Base-by-base conservation (phyloP, 2,888 invertebrate genomes). In the Eretmocerus hayati region DNA sequence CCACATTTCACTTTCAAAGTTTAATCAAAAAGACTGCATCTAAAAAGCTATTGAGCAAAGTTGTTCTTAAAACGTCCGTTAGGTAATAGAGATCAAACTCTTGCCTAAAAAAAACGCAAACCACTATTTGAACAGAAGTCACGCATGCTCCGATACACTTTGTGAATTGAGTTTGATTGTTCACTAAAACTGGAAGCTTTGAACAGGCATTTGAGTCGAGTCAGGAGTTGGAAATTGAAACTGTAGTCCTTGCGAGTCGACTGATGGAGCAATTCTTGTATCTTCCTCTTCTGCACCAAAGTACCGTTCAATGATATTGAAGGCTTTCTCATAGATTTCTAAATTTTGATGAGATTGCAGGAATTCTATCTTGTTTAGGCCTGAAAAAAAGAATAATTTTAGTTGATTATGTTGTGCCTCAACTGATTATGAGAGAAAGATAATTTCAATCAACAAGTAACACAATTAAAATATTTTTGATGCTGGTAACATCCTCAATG, bases 301-400 rank as follows among this genome's bases (percentile, higher is more conserved):
- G 76, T 87, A 96, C 66, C 86, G 87, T 72, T 96, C 95, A 62
- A 97, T 95, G 60, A 97, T 93, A 70, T 93, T 90, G 71, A 91
- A 96, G 42, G 95, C 90, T 74, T 95, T 95, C 72, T 93, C 87
- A 75, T 96, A 97, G 59, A 97, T 92, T 62, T 96, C 95, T 72
- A 90, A 81, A 69, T 96, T 96, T 72, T 94, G 91, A 71, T 97
- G 95, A 37, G 93, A 92, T 72, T 97, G 96, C 43, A 97, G 78
- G 74, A 90, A 96, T 75, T 97, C 96, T 59, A 97, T 94, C 78
- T 96, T 96, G 71, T 97, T 96, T 70, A 97, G 77, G 66, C 96
- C 92, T 91, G 66, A 15, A 73, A 76, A 30, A 61, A 52, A 40
- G 54, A 50, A 15, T n/a, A n/a, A n/a, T n/a, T n/a, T n/a, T n/a